Percentiles rank a stretch among this genome's conserved stretches.
These are phyloP conservation scores for Anthophora plumipes DNA, from an alignment of 2,888 invertebrate species.

Conservation along the genomic window DNA sequence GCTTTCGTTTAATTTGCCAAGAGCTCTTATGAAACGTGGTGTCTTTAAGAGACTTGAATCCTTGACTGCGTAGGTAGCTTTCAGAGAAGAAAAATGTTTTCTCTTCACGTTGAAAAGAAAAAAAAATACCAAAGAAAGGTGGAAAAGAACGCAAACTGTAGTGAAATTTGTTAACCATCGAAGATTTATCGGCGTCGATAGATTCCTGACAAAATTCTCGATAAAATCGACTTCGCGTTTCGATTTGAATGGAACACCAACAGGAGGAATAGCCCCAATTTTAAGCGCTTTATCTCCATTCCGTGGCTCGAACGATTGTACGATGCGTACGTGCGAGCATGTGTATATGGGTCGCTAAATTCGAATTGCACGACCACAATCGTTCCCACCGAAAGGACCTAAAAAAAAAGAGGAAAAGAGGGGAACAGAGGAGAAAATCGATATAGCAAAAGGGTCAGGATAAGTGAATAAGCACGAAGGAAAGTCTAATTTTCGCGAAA, in stretches of 20 bases:
- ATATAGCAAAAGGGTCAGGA: slow-evolving; percentile 17
- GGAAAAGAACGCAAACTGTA: not conserved
- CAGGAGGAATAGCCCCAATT: not conserved
- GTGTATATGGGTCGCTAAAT: not conserved
- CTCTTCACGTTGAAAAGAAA: too few relatives aligned
- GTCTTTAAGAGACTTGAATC: not conserved
- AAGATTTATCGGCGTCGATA: not conserved
- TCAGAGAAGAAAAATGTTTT: not conserved
- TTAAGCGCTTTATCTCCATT: slow-evolving; percentile 25
- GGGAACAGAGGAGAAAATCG: slow-evolving; percentile 4
- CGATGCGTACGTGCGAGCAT: not conserved
- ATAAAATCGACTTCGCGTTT: not conserved
- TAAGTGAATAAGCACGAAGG: slow-evolving; percentile 45
- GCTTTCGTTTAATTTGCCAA: slow-evolving; percentile 6
- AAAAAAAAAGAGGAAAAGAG: not conserved
- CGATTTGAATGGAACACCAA: not conserved
- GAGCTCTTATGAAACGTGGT: not conserved
- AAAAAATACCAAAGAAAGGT: too few relatives aligned
- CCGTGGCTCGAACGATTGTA: not conserved
- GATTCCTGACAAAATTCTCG: not conserved
- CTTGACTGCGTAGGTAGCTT: not conserved
- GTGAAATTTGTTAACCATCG: not conserved
- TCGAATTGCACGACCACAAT: slow-evolving; percentile 7
- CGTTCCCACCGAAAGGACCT: not conserved
- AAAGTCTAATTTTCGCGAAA: slow-evolving; percentile 35